A percentile compares a stretch with the other conserved stretches of the same genome.
phyloP scores from a whole-genome alignment of 2,113 vertebrate genomes.

The Leptodactylus fuscus region DNA sequence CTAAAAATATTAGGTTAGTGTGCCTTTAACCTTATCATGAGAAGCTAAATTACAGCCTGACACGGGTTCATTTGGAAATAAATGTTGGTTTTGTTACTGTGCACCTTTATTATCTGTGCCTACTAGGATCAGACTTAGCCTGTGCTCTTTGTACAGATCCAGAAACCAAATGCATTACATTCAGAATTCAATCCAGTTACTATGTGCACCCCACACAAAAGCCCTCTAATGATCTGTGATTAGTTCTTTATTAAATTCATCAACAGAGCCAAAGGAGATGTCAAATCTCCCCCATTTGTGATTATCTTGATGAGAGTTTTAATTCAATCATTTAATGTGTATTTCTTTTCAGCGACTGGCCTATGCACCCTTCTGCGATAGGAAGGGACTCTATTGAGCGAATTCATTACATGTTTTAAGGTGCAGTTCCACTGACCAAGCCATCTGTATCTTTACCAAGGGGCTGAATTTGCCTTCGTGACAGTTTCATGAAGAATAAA shows the following conservation, averaged over 20 bases:
- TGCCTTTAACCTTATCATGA: constrained; percentile 19
- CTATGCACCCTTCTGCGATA: constrained; percentile 60
- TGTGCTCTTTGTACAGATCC: constrained; percentile 68
- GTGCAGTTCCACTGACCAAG: neutral
- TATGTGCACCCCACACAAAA: constrained; percentile 81
- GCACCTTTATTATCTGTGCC: constrained; percentile 36
- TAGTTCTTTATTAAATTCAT: constrained; percentile 99
- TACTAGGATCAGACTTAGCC: constrained; percentile 18
- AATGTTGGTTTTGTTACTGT: constrained; percentile 42
- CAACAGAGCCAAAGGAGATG: constrained; percentile 91
- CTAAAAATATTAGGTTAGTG: neutral
- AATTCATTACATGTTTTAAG: constrained; percentile 35
- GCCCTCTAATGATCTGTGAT: constrained; percentile 99
- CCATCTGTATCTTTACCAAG: neutral
- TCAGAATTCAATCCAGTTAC: constrained; percentile 78
- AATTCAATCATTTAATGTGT: constrained; percentile 74
- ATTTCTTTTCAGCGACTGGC: constrained; percentile 53
- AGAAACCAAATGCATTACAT: constrained; percentile 69
- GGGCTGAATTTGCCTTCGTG: neutral
- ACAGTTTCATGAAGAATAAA: neutral
- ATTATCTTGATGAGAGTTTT: constrained; percentile 95
- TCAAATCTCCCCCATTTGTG: constrained; percentile 92
- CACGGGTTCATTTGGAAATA: constrained; percentile 48
- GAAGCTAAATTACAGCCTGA: constrained; percentile 40
- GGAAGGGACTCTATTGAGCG: constrained; percentile 20